These are phyloP conservation scores for Gorsachius magnificus DNA, from an alignment of 2,797 vertebrate genomes.

Conservation along the genomic window DNA sequence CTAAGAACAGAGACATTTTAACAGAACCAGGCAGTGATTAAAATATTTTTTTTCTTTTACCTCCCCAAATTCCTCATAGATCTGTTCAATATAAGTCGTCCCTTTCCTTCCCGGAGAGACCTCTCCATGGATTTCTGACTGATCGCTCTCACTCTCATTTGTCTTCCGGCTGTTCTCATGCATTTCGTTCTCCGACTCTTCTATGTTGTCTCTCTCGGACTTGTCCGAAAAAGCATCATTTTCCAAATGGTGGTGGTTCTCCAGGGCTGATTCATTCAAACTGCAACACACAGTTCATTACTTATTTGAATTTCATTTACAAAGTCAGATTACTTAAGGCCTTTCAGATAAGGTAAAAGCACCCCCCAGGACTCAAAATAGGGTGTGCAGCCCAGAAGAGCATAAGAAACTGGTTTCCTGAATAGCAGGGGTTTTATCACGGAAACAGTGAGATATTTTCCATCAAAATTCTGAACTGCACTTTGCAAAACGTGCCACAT, in stretches of 20 bases:
- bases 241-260: conserved; percentile 85
- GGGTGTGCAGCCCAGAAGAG: not conserved
- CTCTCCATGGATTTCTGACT: conserved; percentile 82
- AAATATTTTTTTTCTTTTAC: conserved; percentile 67
- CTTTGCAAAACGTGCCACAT: not conserved
- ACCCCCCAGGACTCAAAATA: not conserved
- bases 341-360: not conserved
- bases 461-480: not conserved
- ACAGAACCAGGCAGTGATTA: not conserved
- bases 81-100: conserved; percentile 90
- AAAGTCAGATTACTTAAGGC: not conserved
- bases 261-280: conserved; percentile 83
- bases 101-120: conserved; percentile 76
- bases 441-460: not conserved
- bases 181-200: conserved; percentile 86
- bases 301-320: not conserved
- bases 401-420: not conserved
- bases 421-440: not conserved
- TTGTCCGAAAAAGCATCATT: conserved; percentile 92
- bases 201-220: conserved; percentile 87
- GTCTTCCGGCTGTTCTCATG: conserved; percentile 87
- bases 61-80: conserved; percentile 92
- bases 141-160: conserved; percentile 89
- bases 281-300: conserved; percentile 71
- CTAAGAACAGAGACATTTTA: not conserved